Evolutionary conservation across 2,888 invertebrate genomes (phyloP).

Genomic region (Adela reaumurella): DNA sequence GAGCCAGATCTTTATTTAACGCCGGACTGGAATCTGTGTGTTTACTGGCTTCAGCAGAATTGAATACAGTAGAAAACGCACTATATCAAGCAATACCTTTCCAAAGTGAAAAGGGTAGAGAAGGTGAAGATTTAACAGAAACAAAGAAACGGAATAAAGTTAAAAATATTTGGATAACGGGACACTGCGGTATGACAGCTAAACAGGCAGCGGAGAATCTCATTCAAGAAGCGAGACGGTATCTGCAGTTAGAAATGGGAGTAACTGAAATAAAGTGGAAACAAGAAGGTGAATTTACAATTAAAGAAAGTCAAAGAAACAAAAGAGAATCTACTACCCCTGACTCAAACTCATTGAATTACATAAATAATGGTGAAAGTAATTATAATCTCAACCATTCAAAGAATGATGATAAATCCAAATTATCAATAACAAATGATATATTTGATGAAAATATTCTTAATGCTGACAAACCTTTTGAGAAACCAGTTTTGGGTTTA

Average conservation of each 20-base stretch:
- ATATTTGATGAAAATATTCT: not conserved
- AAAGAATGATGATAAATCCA: not conserved
- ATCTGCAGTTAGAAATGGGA: constrained; percentile 70
- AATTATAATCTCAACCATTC: too few species aligned
- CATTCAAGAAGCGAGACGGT: constrained; percentile 72
- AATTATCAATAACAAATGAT: too few species aligned
- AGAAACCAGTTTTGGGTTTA: too few species aligned
- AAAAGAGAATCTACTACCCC: not conserved
- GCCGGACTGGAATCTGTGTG: constrained; percentile 75
- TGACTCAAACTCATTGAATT: too few species aligned
- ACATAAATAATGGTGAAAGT: too few species aligned
- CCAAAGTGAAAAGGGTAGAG: constrained; percentile 73
- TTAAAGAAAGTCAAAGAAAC: not conserved
- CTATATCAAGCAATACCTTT: constrained; percentile 79
- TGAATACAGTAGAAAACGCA: constrained; percentile 67
- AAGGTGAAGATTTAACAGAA: constrained; percentile 66
- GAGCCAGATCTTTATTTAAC: constrained; percentile 81
- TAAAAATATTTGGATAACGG: constrained; percentile 74
- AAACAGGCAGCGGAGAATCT: constrained; percentile 77
- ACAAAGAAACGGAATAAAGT: constrained; percentile 64
- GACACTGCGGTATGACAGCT: constrained; percentile 75
- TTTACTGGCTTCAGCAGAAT: constrained; percentile 72
- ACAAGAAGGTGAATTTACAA: constrained; percentile 18
- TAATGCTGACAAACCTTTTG: too few species aligned
- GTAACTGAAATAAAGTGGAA: constrained; percentile 68